phyloP scores from a whole-genome alignment of 2,888 invertebrate species.

The Pycnomerus fuliginosus region DNA sequence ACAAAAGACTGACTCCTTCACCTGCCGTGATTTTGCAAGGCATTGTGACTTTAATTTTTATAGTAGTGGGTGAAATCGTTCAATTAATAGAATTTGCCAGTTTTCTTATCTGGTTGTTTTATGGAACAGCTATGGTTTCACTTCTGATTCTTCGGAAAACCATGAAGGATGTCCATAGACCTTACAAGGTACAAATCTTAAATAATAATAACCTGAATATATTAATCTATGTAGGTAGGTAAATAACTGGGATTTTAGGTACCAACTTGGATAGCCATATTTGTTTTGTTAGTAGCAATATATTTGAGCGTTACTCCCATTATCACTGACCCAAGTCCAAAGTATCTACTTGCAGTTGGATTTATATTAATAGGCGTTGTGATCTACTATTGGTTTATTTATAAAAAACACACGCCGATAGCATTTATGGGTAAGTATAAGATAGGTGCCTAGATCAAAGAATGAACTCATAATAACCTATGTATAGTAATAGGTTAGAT shows the following conservation, averaged over 20 bases:
- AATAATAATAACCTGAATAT: constrained; percentile 1
- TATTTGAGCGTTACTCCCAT: constrained; percentile 76
- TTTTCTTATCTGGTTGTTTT: constrained; percentile 86
- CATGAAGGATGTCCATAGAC: constrained; percentile 65
- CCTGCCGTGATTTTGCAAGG: constrained; percentile 83
- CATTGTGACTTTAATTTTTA: constrained; percentile 68
- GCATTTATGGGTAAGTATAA: constrained; percentile 64
- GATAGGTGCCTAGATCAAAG: too few relatives aligned
- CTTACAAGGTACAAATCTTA: constrained; percentile 61
- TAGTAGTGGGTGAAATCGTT: constrained; percentile 71
- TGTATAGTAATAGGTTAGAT: too few relatives aligned
- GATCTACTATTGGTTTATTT: constrained; percentile 75
- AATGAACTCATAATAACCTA: too few relatives aligned
- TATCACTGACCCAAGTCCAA: constrained; percentile 70
- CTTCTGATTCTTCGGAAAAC: constrained; percentile 72
- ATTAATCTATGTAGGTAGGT: constrained; percentile 1
- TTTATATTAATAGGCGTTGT: constrained; percentile 69
- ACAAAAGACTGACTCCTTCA: constrained; percentile 71
- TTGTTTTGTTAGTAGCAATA: constrained; percentile 68
- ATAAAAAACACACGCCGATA: constrained; percentile 64
- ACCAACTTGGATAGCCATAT: constrained; percentile 69
- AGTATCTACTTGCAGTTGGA: constrained; percentile 72
- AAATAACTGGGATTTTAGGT: constrained; percentile 55
- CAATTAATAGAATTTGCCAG: constrained; percentile 82
- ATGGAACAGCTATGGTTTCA: constrained; percentile 79